These are phyloP conservation scores for Latrodectus elegans DNA, from an alignment of 2,888 invertebrate species.

Conservation along the genomic window DNA sequence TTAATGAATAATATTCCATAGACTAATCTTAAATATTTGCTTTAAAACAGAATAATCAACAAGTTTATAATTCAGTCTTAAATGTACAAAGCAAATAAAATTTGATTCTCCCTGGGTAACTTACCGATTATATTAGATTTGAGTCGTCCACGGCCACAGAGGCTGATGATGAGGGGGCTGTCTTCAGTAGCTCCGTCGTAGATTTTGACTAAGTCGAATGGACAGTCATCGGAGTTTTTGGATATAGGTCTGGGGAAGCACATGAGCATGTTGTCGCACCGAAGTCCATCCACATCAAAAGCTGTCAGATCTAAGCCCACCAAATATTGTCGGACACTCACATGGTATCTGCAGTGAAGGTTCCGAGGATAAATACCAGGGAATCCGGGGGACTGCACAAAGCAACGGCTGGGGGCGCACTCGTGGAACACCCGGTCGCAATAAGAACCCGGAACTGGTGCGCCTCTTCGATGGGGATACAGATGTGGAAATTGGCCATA, in stretches of 20 bases:
- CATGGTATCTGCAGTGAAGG: conserved; percentile 90
- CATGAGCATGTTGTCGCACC: conserved; percentile 95
- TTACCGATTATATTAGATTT: conserved; percentile 79
- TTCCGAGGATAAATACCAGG: conserved; percentile 94
- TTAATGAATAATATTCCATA: no score
- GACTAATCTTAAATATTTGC: no score
- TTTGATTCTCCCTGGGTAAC: not conserved
- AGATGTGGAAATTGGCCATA: conserved; percentile 96
- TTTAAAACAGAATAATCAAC: no score
- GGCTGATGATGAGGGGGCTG: conserved; percentile 90
- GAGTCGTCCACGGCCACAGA: conserved; percentile 78
- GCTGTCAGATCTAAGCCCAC: conserved; percentile 69
- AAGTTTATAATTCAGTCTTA: no score
- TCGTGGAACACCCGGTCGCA: conserved; percentile 91
- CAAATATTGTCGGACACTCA: conserved; percentile 78
- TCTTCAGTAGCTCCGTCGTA: conserved; percentile 93
- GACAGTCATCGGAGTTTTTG: conserved; percentile 84
- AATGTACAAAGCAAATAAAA: not conserved
- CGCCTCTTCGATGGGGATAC: conserved; percentile 91
- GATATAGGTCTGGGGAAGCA: conserved; percentile 94
- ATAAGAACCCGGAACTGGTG: conserved; percentile 90
- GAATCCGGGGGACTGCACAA: conserved; percentile 94
- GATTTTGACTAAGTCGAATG: conserved; percentile 90
- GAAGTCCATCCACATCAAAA: conserved; percentile 93
- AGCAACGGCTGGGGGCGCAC: conserved; percentile 91